phyloP scores from a whole-genome alignment of 2,888 invertebrate genomes.

The Phania funesta region DNA sequence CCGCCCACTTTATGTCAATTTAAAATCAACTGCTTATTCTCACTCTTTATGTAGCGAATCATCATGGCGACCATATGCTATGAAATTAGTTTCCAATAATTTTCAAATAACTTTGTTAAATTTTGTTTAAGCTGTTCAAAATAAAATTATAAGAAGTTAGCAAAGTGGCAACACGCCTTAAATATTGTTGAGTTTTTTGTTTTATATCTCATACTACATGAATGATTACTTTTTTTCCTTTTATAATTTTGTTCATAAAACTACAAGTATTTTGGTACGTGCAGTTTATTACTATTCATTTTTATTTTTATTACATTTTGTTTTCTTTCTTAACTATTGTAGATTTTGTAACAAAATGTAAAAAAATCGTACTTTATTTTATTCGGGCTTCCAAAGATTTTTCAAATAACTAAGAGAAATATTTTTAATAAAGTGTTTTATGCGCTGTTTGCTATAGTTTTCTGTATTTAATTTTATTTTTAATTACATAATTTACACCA shows the following conservation, averaged over 20 bases:
- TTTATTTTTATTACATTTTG: slow-evolving; percentile 4
- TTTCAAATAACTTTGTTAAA: slow-evolving; percentile 29
- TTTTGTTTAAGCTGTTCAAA: slow-evolving; percentile 13
- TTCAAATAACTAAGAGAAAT: slow-evolving; percentile 36
- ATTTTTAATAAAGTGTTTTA: slow-evolving; percentile 54
- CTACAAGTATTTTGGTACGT: slow-evolving; percentile 39
- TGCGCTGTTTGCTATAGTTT: slow-evolving; percentile 1
- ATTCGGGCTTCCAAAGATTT: slow-evolving; percentile 25
- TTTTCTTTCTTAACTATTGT: slow-evolving; percentile 13
- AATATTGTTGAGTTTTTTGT: slow-evolving; percentile 35
- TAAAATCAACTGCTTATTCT: no score
- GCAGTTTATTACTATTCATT: slow-evolving; percentile 48
- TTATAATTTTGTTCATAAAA: not conserved
- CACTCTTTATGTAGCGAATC: not conserved
- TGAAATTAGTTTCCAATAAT: not conserved
- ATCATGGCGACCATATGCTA: not conserved
- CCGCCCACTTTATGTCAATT: no score
- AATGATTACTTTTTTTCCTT: slow-evolving; percentile 34
- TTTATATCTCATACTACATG: slow-evolving; percentile 33
- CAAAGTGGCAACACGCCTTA: slow-evolving; percentile 62
- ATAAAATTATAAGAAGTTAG: slow-evolving; percentile 14
- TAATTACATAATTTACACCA: slow-evolving; percentile 55
- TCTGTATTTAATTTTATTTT: slow-evolving; percentile 20
- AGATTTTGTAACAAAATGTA: slow-evolving; percentile 43
- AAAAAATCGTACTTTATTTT: not conserved